A percentile compares a stretch with the other conserved stretches of the same genome.
Evolutionary conservation across 2,113 vertebrate species (phyloP).

Genomic region (Megalops atlanticus): DNA sequence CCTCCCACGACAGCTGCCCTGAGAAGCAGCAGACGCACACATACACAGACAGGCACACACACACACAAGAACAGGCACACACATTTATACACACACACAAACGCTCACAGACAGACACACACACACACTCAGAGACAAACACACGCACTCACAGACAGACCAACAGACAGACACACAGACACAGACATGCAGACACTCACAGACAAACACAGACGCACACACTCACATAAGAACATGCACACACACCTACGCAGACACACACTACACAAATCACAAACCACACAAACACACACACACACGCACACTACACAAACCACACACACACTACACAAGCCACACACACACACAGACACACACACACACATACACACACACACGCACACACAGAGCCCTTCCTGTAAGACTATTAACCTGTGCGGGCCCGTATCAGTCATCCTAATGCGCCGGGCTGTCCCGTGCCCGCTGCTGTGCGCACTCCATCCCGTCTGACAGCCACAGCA

Average conservation of each 20-base stretch:
- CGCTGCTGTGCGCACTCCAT: too few species aligned
- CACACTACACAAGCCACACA: not conserved
- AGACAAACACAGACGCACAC: conserved; percentile 17
- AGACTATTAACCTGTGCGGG: not conserved
- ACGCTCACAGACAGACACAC: too few species aligned
- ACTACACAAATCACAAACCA: too few species aligned
- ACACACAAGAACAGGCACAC: conserved; percentile 17
- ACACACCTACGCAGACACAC: conserved; percentile 13
- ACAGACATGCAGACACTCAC: too few species aligned
- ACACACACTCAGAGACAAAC: not conserved
- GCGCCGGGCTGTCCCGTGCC: not conserved
- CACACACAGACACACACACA: too few species aligned
- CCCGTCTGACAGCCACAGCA: too few species aligned
- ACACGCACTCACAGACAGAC: too few species aligned
- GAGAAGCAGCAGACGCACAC: not conserved
- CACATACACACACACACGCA: conserved; percentile 2
- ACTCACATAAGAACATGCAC: too few species aligned
- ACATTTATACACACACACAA: not conserved
- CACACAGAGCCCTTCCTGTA: not conserved
- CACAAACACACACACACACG: conserved; percentile 5
- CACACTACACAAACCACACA: conserved; percentile 5
- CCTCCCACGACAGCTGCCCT: not conserved
- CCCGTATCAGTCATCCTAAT: not conserved
- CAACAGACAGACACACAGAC: too few species aligned
- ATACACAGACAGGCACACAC: not conserved